Evolutionary conservation across 35 echinoderm and acorn worm genomes (phyloP).

Genomic region (Ophioderma brevispina): DNA sequence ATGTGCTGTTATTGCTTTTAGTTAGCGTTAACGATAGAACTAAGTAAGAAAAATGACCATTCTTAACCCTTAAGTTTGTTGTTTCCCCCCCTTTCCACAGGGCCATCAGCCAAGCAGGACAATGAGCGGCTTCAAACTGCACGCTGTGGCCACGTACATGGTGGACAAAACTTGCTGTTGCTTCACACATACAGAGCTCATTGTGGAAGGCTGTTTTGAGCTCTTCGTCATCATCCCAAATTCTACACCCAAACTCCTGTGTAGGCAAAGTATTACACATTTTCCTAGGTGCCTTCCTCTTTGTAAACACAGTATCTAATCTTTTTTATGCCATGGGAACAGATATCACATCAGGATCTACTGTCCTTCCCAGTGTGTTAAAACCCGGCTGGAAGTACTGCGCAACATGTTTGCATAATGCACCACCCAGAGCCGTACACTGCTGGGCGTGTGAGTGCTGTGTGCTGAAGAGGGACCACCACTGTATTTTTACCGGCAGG

Average conservation of each 20-base stretch:
- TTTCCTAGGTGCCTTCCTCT: constrained; percentile 65
- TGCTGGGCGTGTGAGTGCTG: constrained; percentile 74
- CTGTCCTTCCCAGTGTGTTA: constrained; percentile 73
- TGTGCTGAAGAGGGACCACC: constrained; percentile 89
- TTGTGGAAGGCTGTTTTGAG: constrained; percentile 71
- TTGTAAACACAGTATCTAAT: constrained; percentile 80
- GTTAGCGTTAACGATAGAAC: no score
- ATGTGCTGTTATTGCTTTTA: no score
- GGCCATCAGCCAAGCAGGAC: no score
- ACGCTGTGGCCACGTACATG: constrained; percentile 45
- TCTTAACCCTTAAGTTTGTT: no score
- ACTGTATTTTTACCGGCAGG: constrained; percentile 86
- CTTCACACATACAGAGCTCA: constrained; percentile 54
- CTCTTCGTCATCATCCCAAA: constrained; percentile 70
- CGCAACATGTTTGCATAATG: constrained; percentile 63
- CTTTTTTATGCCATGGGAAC: constrained; percentile 68
- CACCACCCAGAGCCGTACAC: constrained; percentile 84
- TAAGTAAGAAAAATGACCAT: no score
- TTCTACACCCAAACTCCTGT: constrained; percentile 40
- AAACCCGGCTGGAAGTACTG: constrained; percentile 89
- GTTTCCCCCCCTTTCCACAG: no score
- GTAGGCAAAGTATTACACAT: constrained; percentile 54
- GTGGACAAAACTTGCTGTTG: constrained; percentile 50
- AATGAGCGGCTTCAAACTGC: background rate
- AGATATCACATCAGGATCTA: constrained; percentile 69